Base-by-base conservation (phyloP, 2,888 invertebrate species). In the Ichneumoninae sp. region DNA sequence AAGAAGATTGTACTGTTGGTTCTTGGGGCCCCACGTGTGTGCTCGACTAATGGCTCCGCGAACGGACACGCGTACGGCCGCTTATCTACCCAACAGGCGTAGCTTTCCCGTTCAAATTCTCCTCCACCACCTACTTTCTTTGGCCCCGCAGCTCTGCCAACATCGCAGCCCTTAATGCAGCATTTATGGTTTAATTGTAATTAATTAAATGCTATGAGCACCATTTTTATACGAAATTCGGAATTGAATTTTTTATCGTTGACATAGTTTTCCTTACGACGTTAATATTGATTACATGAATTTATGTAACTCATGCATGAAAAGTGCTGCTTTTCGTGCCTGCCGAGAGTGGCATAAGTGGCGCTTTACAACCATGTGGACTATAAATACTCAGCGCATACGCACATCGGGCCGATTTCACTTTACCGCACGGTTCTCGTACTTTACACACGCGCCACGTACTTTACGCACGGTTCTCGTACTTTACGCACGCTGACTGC, bases 21-120 rank as follows among this genome's bases (percentile, higher is more conserved):
- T 81, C 44, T 65, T 40, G 69, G 70, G 54, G 54, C 80, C 71
- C 57, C 80, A 77, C 81, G 76, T 76, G 83, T 77, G 76, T 81
- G 47, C 69, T 63, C 76, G 74, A 36, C 77, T 81, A 77, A 76
- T 77, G 81, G 71, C 76, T 40, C 77, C 77, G 47, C 81, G 69
- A 73, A 83, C 60, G 73, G 81, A 76, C 57, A 68, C 69, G 70
- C 73, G 71, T 77, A 36, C 73, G 44, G 36, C 30, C 73, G 54
- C 71, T 83, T 76, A 80, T 80, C 81, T 73, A 33, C n/a, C 57
- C 50, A 83, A 66, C 76, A 77, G 76, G 63, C 80, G 30, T 36
- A 22, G 40, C 80, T 33, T 54, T 57, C 68, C 63, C 57, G 50
- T 44, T n/a, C 60, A 52, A 44, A 40, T 54, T 33, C 60, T 76